Percentiles rank a stretch among this genome's conserved stretches.
phyloP scores from a whole-genome alignment of 2,113 vertebrate genomes.

The Anolis carolinensis region DNA sequence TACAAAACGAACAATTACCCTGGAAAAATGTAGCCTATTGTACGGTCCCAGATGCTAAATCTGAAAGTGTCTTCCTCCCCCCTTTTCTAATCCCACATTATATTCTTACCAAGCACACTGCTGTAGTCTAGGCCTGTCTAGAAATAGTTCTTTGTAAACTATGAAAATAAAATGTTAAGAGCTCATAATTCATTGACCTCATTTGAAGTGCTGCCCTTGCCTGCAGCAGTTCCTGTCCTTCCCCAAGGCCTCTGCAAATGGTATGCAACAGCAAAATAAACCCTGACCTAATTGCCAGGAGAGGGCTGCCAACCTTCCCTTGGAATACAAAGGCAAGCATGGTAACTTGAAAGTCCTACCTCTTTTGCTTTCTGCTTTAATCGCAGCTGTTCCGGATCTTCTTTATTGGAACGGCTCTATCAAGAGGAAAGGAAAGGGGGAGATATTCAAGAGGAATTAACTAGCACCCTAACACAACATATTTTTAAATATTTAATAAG shows the following conservation, averaged over 20 bases:
- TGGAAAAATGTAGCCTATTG: constrained; percentile 90
- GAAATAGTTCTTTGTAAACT: constrained; percentile 71
- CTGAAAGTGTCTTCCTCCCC: constrained; percentile 73
- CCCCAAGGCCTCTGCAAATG: constrained; percentile 92
- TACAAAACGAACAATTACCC: constrained; percentile 99
- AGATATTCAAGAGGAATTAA: constrained; percentile 71
- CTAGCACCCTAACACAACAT: constrained; percentile 69
- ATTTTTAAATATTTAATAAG: constrained; percentile 83
- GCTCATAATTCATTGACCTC: constrained; percentile 79
- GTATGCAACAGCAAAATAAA: constrained; percentile 93
- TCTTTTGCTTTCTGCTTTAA: constrained; percentile 95
- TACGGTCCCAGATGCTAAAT: constrained; percentile 87
- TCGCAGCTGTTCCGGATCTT: constrained; percentile 89
- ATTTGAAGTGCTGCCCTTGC: constrained; percentile 90
- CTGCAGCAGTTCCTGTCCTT: constrained; percentile 88
- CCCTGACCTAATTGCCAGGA: constrained; percentile 94
- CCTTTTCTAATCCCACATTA: constrained; percentile 75
- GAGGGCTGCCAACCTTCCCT: constrained; percentile 80
- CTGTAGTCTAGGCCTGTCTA: constrained; percentile 72
- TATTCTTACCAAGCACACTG: constrained; percentile 73
- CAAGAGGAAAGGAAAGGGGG: constrained; percentile 67
- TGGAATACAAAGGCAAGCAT: constrained; percentile 72
- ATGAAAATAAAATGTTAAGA: constrained; percentile 78
- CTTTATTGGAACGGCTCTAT: constrained; percentile 89
- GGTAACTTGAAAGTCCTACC: constrained; percentile 75